These are phyloP conservation scores for Oscheius sp. DNA, from an alignment of 2,888 invertebrate species.

Conservation along the genomic window DNA sequence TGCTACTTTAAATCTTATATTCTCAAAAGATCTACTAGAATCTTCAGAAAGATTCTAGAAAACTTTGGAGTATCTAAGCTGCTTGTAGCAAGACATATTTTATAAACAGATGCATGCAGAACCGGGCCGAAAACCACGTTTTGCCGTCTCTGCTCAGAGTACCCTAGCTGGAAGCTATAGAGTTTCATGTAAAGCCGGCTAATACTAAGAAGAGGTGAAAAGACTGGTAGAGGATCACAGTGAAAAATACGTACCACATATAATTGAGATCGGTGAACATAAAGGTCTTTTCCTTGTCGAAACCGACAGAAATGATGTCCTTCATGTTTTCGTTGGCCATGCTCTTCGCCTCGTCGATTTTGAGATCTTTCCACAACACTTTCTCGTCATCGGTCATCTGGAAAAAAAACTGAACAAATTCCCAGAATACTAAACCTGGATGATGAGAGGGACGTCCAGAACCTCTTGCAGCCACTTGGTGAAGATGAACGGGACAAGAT, in stretches of 20 bases:
- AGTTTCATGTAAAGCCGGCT: no score
- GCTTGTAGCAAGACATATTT: no score
- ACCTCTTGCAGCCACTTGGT: constrained; percentile 89
- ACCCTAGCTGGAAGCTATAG: no score
- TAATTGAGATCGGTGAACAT: constrained; percentile 94
- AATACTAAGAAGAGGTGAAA: no score
- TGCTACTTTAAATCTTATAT: no score
- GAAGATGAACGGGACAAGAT: constrained; percentile 94
- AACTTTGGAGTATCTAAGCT: no score
- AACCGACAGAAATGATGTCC: constrained; percentile 96
- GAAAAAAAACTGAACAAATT: neutral
- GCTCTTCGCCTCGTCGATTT: constrained; percentile 82
- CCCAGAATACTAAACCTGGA: constrained; percentile 77
- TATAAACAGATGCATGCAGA: no score
- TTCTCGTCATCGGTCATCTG: constrained; percentile 98
- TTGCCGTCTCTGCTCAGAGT: no score
- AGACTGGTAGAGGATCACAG: no score
- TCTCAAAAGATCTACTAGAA: no score
- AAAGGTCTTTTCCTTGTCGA: constrained; percentile 92
- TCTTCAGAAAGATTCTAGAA: no score
- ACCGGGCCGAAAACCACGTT: no score
- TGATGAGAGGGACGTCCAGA: constrained; percentile 92
- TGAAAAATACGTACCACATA: constrained; percentile 82
- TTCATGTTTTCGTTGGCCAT: constrained; percentile 92
- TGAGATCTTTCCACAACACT: constrained; percentile 93